These are phyloP conservation scores for Brachycybe producta DNA, from an alignment of 2,888 invertebrate genomes.

Conservation along the genomic window DNA sequence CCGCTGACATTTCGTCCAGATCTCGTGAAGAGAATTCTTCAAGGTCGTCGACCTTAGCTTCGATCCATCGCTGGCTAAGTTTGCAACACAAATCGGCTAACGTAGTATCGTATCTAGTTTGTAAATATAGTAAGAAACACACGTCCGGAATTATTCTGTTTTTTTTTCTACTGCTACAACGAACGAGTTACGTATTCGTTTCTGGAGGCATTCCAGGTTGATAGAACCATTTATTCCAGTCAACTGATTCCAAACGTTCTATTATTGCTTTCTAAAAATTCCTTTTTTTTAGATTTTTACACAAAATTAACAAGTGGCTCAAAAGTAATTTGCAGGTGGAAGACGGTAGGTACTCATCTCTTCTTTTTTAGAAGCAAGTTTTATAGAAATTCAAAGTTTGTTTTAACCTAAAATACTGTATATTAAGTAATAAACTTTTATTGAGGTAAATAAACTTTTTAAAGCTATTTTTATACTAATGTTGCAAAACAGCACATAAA, in stretches of 20 bases:
- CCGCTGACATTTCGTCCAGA: slow-evolving; percentile 43
- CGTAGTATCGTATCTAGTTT: slow-evolving; percentile 50
- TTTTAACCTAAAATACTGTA: no score
- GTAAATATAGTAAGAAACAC: slow-evolving; percentile 3
- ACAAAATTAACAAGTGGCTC: not conserved
- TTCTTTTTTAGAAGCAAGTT: no score
- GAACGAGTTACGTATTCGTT: slow-evolving; percentile 53
- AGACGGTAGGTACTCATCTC: no score
- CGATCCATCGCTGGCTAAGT: slow-evolving; percentile 45
- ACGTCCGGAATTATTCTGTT: not conserved
- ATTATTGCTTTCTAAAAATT: not conserved
- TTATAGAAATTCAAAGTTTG: no score
- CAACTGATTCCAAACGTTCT: slow-evolving; percentile 51
- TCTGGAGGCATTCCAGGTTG: slow-evolving; percentile 76
- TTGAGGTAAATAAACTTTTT: no score
- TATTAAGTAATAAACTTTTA: no score
- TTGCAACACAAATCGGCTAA: slow-evolving; percentile 48
- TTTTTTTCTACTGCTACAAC: not conserved
- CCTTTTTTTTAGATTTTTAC: not conserved
- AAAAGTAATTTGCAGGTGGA: no score
- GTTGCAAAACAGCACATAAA: no score
- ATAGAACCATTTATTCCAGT: slow-evolving; percentile 76
- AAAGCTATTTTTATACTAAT: no score
- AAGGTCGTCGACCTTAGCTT: slow-evolving; percentile 29
- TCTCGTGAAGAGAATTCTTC: slow-evolving; percentile 41